phyloP scores from a whole-genome alignment of 2,888 invertebrate genomes.

The Dascillus cervinus region DNA sequence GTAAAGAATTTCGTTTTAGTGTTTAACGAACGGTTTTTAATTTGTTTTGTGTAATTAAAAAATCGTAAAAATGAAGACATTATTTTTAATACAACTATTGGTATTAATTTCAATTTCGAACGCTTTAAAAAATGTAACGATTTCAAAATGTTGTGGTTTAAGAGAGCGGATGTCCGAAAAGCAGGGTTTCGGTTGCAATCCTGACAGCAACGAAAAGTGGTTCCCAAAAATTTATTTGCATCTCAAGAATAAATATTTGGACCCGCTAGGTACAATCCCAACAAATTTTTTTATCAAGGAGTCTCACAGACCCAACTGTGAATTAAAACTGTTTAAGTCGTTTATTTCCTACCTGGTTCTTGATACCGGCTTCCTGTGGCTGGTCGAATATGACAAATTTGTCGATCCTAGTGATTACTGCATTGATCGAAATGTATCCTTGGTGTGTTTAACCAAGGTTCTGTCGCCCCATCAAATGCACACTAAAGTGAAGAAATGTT shows the following conservation, averaged over 20 bases:
- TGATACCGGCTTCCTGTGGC: constrained; percentile 56
- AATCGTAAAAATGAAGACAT: no score
- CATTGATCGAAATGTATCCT: constrained; percentile 56
- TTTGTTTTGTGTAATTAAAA: no score
- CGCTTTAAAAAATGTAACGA: constrained; percentile 17
- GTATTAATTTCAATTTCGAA: no score
- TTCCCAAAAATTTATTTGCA: constrained; percentile 42
- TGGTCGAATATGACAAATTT: constrained; percentile 43
- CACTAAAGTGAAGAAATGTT: constrained; percentile 57
- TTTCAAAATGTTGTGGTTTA: constrained; percentile 38
- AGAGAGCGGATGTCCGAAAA: constrained; percentile 1
- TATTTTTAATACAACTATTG: no score
- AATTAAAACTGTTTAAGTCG: no score
- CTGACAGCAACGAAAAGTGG: not conserved
- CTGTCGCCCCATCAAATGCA: constrained; percentile 25
- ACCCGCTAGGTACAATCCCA: constrained; percentile 39
- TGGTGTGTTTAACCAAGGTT: constrained; percentile 50
- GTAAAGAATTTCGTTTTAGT: no score
- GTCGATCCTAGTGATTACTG: constrained; percentile 58
- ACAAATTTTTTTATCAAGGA: constrained; percentile 44
- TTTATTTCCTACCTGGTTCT: constrained; percentile 46
- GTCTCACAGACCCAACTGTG: constrained; percentile 37
- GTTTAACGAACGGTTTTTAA: no score
- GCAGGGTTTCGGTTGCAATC: not conserved
- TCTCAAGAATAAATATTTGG: constrained; percentile 39